phyloP scores from a whole-genome alignment of 2,888 invertebrate species.

The Hyppa rectilinea region DNA sequence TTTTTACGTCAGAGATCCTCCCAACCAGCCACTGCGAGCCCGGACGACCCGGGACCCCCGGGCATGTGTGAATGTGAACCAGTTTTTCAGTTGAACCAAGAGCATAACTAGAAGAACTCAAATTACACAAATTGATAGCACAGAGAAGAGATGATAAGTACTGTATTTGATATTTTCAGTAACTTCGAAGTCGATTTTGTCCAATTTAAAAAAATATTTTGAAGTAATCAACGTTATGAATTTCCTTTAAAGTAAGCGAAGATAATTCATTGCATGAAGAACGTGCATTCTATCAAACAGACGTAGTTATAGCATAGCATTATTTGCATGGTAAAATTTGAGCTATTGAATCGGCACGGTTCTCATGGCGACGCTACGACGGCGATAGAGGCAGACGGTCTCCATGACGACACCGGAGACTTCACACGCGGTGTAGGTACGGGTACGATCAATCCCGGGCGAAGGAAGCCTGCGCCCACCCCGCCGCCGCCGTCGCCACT shows the following conservation, averaged over 20 bases:
- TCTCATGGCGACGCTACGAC: slow-evolving; percentile 72
- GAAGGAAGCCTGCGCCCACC: slow-evolving; percentile 78
- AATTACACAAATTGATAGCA: background rate
- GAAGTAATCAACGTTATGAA: background rate
- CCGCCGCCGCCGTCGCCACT: slow-evolving; percentile 59
- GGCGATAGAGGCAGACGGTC: slow-evolving; percentile 84
- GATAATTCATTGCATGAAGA: background rate
- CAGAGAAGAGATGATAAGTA: background rate
- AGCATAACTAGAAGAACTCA: background rate
- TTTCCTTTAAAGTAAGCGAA: background rate
- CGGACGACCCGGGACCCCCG: background rate
- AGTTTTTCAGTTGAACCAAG: slow-evolving; percentile 5
- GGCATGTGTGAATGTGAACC: too few species aligned
- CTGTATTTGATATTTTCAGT: background rate
- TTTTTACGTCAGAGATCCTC: slow-evolving; percentile 8
- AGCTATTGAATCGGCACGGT: slow-evolving; percentile 45
- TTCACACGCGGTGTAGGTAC: slow-evolving; percentile 73
- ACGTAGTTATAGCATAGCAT: slow-evolving; percentile 2
- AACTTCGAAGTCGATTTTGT: slow-evolving; percentile 9
- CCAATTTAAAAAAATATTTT: background rate
- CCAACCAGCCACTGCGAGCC: background rate
- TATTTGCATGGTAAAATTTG: slow-evolving; percentile 36
- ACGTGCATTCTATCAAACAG: slow-evolving; percentile 6
- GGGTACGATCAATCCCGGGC: slow-evolving; percentile 85
- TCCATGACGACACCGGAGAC: slow-evolving; percentile 85